Conservation (phyloP, 2,888 invertebrate genomes). For the Cremastobaeus sp. region DNA sequence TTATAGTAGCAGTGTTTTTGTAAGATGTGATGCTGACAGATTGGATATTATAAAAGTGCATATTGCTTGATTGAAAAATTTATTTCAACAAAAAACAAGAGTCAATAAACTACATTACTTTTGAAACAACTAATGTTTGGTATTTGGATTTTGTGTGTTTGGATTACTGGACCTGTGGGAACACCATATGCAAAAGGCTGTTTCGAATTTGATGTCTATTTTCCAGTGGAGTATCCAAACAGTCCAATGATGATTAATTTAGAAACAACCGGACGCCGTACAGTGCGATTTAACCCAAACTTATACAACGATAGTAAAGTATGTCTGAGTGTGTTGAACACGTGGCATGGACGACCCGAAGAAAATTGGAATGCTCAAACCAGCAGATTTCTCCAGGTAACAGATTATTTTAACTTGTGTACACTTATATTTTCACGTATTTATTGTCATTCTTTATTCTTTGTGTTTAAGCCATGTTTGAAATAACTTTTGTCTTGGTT, state of each 20-base stretch:
- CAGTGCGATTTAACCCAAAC: constrained; percentile 95
- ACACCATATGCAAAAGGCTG: constrained; percentile 96
- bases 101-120: too few species aligned
- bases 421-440: too few species aligned
- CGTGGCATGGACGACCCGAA: constrained; percentile 97
- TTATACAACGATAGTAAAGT: constrained; percentile 97
- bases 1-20: constrained; percentile 96
- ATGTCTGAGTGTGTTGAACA: constrained; percentile 95
- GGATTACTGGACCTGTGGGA: constrained; percentile 94
- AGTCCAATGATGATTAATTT: constrained; percentile 94
- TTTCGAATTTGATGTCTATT: constrained; percentile 94
- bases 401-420: constrained; percentile 6
- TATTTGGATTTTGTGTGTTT: constrained; percentile 81
- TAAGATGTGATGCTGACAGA: constrained; percentile 94
- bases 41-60: constrained; percentile 95
- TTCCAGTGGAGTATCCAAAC: constrained; percentile 89
- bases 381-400: constrained; percentile 91
- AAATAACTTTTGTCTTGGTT: too few species aligned
- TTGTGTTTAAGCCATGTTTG: too few species aligned
- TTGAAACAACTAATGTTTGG: too few species aligned
- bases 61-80: background rate
- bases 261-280: constrained; percentile 93
- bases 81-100: background rate
- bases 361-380: constrained; percentile 98
- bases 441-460: background rate